A percentile compares a stretch with the other conserved stretches of the same genome.
Conservation (phyloP, 2,888 invertebrate species). For the Agrotis ipsilon region DNA sequence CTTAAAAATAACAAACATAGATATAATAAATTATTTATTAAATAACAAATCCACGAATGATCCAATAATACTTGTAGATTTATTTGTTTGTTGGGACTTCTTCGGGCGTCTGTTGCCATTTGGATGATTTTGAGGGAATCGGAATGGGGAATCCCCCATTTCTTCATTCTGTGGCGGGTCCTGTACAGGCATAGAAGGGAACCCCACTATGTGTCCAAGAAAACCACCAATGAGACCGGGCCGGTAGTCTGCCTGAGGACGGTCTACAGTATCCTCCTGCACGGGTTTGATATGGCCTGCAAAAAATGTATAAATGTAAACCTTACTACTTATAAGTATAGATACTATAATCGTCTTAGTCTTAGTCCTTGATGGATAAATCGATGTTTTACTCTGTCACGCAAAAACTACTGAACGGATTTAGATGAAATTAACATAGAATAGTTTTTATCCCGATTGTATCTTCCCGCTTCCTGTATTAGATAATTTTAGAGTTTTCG, state of each 20-base stretch:
- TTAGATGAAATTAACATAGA: no score
- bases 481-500: no score
- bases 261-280: constrained; percentile 73
- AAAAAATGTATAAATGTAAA: constrained; percentile 47
- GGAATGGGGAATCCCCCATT: constrained; percentile 13
- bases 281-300: constrained; percentile 85
- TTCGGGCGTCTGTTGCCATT: constrained; percentile 40
- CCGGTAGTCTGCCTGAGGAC: constrained; percentile 73
- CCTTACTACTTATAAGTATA: no score
- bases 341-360: no score
- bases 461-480: no score
- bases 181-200: constrained; percentile 69
- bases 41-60: constrained; percentile 85
- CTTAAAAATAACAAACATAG: neutral
- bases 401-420: no score
- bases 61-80: constrained; percentile 74
- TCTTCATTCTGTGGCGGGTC: constrained; percentile 37
- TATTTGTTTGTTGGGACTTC: constrained; percentile 52
- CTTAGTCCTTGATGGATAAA: no score
- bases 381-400: no score
- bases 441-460: no score
- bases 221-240: constrained; percentile 82
- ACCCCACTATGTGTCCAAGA: constrained; percentile 79
- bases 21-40: constrained; percentile 71
- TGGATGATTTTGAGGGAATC: constrained; percentile 52